These are phyloP conservation scores for Chelonia mydas DNA, from an alignment of 2,797 vertebrate species.

Conservation along the genomic window DNA sequence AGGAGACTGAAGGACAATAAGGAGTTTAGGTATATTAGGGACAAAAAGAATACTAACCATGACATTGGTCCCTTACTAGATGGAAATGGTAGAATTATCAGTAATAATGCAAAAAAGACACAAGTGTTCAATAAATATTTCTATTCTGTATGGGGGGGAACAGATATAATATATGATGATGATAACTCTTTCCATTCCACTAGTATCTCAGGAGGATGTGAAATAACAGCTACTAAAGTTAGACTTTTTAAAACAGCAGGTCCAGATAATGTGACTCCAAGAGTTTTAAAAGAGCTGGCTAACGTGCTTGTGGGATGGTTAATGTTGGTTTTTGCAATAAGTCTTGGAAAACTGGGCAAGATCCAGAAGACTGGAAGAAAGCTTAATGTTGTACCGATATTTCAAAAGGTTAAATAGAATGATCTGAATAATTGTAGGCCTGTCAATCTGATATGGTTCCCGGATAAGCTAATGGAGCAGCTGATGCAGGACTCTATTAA, in stretches of 20 bases:
- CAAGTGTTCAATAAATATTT: neutral
- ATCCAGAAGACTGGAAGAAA: no score
- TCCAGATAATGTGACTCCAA: neutral
- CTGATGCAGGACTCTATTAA: neutral
- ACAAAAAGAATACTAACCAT: neutral
- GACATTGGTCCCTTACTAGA: neutral
- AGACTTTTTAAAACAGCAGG: neutral
- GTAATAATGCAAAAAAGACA: neutral
- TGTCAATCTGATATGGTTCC: neutral
- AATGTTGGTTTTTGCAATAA: no score
- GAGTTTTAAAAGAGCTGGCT: no score
- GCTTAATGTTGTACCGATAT: no score
- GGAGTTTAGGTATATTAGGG: neutral
- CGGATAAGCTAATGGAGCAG: neutral
- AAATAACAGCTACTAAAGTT: neutral
- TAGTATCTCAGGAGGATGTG: neutral
- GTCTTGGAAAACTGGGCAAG: no score
- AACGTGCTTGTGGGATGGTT: no score
- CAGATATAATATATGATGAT: neutral
- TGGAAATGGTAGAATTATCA: neutral
- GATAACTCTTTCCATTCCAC: neutral
- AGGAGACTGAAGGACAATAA: neutral
- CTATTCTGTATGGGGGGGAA: neutral
- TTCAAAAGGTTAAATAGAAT: neutral
- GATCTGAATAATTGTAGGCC: neutral